Evolutionary conservation across 2,888 invertebrate genomes (phyloP), one percentile per base, ranked within the genome.

Genomic region (Drosophila flavopinicola): DNA sequence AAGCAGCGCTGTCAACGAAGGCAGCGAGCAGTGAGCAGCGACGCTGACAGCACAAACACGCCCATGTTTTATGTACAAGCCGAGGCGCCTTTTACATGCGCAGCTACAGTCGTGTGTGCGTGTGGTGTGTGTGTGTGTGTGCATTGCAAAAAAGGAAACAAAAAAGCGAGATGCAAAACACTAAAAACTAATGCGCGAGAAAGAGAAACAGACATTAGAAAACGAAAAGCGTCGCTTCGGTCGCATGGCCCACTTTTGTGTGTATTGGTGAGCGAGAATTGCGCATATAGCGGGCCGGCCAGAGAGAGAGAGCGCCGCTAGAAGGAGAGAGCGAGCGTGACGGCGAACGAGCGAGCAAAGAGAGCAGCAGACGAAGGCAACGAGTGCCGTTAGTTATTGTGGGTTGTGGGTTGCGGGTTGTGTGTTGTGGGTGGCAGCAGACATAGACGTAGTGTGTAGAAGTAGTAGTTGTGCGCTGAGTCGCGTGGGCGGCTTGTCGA

Each of bases 171-270:
- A 89, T 72, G 87, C 82, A 88, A 89, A 89, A 85, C 87, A 66
- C 88, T 87, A 89, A 89, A 85, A 88, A 82, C 89, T 88, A 89
- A 89, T 85, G 89, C 83, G 89, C 76, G 60, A 87, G 89, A 89
- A 88, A 89, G 89, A 89, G 89, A 89, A 74, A 87, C 78, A 87
- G 79, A 76, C 77, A 88, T 89, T 89, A 89, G 89, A 89, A 89
- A 83, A 75, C 82, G 88, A 89, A 83, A 80, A 69, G 76, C 68
- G 57, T 53, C 33, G 63, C 63, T 33, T 65, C 72, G 61, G 61
- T 58, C 61, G 66, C 47, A 61, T 59, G 60, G 54, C 49, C 41
- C 41, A 44, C 25, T 52, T 52, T 27, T 52, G 63, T 52, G 24
- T 65, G 69, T 79, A 51, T 71, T 76, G 68, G 78, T 80, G 70